Evolutionary conservation across 2,888 invertebrate genomes (phyloP).

Genomic region (Stratiomys singularior): DNA sequence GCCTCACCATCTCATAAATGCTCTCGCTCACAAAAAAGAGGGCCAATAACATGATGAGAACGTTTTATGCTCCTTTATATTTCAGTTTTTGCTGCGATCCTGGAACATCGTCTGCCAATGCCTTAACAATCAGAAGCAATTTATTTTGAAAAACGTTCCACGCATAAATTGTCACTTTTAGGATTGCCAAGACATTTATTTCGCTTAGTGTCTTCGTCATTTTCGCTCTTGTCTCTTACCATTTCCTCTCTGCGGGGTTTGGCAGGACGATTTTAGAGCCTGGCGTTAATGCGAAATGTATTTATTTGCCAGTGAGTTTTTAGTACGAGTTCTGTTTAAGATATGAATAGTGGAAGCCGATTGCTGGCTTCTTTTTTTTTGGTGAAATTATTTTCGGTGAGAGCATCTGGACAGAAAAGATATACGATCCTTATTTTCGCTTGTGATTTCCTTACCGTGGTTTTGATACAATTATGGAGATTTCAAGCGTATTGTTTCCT

Average conservation of each 20-base stretch:
- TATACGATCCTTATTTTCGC: too few relatives aligned
- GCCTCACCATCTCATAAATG: not conserved
- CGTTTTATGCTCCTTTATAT: not conserved
- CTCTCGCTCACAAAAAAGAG: not conserved
- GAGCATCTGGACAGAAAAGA: too few relatives aligned
- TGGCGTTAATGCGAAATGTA: not conserved
- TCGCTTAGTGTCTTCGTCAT: not conserved
- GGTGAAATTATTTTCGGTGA: too few relatives aligned
- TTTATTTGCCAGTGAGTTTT: not conserved
- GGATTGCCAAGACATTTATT: conserved; percentile 38
- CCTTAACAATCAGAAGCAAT: conserved; percentile 34
- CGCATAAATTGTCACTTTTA: conserved; percentile 43
- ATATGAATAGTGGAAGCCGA: too few relatives aligned
- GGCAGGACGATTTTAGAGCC: not conserved
- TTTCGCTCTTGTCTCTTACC: too few relatives aligned
- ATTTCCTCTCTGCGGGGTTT: too few relatives aligned
- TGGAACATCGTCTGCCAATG: conserved; percentile 11
- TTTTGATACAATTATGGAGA: too few relatives aligned
- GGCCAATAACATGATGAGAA: not conserved
- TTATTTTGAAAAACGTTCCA: conserved; percentile 41
- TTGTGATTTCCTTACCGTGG: too few relatives aligned
- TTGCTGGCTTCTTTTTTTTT: too few relatives aligned
- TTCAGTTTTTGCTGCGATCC: not conserved
- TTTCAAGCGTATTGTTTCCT: too few relatives aligned
- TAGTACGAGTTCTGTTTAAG: too few relatives aligned